Base-by-base conservation (phyloP, 2,113 vertebrate genomes). In the Isichthys henryi region DNA sequence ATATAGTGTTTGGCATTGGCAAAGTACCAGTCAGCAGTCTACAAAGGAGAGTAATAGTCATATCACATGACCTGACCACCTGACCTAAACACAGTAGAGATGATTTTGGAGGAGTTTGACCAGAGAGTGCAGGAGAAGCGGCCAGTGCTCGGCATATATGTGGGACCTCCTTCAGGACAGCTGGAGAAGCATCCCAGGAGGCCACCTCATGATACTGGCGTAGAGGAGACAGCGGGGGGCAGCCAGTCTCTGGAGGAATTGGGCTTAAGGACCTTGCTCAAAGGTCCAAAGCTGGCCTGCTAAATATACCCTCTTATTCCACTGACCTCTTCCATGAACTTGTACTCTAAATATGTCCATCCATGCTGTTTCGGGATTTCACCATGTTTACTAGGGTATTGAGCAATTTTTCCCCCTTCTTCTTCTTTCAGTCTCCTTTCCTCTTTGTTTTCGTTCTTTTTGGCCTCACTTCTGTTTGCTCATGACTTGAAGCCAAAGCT, bases 381-480 rank as follows among this genome's bases (percentile, higher is more conserved):
- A 31, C 45, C 13, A 1, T 74, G 19, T 88, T 66, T 46, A 88
- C 35, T 48, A 45, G 52, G 15, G 39, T 53, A 45, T 62, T 88
- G 31, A 88, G 86, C 52, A 88, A 62, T 23, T 17, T 4, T 3
- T 4, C 86, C 15, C 5, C 15, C 31, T 21, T 46, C 2, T 62
- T 62, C 27, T 62, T 62, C 35, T n/a, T 87, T 19, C 27, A 56
- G 27, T 77, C 62, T 70, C 19, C 56, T 66, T 74, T 21, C 62
- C 62, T 62, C 77, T 48, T 83, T 87, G 50, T 87, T 66, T 49
- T 77, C 62, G 31, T 52, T 23, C n/a, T 52, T 21, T 52, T 35
- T 82, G 8, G 88, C 80, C 85, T 35, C 82, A 70, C 49, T 52
- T 90, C 11, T 56, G 62, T 52, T 86, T 62, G 19, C n/a, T 56